Conservation (phyloP, 2,113 vertebrate genomes). For the Sapayoa aenigma region DNA sequence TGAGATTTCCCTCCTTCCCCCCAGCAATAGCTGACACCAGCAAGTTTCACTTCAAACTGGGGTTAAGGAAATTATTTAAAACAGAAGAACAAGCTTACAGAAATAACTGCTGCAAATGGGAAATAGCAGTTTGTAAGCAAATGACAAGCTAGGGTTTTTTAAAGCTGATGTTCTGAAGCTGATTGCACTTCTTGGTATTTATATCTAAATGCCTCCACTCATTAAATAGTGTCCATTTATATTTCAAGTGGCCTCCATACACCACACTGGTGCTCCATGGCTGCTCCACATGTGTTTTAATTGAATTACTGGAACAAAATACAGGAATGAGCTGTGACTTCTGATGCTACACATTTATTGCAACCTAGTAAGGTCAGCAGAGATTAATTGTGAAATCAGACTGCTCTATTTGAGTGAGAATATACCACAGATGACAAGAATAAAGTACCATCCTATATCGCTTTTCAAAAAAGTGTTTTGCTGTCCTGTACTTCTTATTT, state of each 20-base stretch:
- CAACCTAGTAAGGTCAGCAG: not conserved
- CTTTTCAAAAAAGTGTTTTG: not conserved
- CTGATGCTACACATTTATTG: not conserved
- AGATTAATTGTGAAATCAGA: not conserved
- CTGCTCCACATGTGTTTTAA: not conserved
- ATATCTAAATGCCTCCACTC: constrained; percentile 13
- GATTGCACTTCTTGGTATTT: constrained; percentile 5
- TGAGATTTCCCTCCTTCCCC: constrained; percentile 10
- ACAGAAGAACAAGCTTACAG: not conserved
- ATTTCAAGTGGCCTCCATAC: constrained; percentile 29
- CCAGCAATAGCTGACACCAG: constrained; percentile 44
- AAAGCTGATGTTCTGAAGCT: constrained; percentile 15
- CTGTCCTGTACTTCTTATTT: fast-evolving
- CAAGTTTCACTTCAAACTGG: constrained; percentile 35
- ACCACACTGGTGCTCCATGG: fast-evolving
- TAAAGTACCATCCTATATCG: fast-evolving
- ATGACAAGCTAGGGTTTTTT: not conserved
- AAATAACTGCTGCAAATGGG: not conserved
- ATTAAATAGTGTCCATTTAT: constrained; percentile 25
- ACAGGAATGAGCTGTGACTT: not conserved
- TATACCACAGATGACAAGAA: not conserved
- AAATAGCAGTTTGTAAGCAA: not conserved
- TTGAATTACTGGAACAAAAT: not conserved
- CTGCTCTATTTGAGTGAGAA: not conserved
- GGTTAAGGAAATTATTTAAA: not conserved